Percentiles rank a stretch among this genome's conserved stretches.
These are phyloP conservation scores for Otis tarda DNA, from an alignment of 2,113 vertebrate genomes.

Conservation along the genomic window DNA sequence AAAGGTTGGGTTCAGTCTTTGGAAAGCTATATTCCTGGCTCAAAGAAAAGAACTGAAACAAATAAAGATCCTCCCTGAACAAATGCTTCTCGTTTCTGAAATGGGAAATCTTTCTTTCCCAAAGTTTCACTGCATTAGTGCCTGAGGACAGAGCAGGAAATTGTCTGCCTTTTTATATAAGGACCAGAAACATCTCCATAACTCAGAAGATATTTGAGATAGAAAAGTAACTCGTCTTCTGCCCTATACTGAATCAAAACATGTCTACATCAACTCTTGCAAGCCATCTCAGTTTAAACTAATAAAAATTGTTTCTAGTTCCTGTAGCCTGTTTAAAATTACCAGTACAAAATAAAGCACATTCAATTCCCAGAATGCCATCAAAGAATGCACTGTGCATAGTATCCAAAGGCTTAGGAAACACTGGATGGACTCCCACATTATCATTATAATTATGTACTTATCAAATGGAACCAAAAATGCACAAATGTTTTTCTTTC, in stretches of 20 bases:
- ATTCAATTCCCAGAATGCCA: background rate
- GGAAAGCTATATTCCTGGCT: background rate
- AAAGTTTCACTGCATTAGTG: background rate
- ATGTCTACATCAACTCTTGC: background rate
- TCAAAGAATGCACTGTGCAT: background rate
- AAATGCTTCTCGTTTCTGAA: background rate
- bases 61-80: background rate
- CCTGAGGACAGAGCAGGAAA: background rate
- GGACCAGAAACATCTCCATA: background rate
- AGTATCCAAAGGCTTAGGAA: background rate
- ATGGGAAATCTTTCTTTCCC: background rate
- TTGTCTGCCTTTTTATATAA: background rate
- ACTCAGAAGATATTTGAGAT: background rate
- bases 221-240: background rate
- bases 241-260: background rate
- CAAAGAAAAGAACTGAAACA: background rate
- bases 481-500: background rate
- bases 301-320: background rate
- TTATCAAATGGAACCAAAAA: constrained; percentile 1
- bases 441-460: background rate
- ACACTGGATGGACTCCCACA: background rate
- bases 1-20: background rate
- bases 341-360: background rate
- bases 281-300: background rate
- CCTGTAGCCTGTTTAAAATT: background rate